These are phyloP conservation scores for Clytia hemisphaerica DNA, from an alignment of 30 jellyfish, hydroid and myxozoan genomes.

Conservation along the genomic window DNA sequence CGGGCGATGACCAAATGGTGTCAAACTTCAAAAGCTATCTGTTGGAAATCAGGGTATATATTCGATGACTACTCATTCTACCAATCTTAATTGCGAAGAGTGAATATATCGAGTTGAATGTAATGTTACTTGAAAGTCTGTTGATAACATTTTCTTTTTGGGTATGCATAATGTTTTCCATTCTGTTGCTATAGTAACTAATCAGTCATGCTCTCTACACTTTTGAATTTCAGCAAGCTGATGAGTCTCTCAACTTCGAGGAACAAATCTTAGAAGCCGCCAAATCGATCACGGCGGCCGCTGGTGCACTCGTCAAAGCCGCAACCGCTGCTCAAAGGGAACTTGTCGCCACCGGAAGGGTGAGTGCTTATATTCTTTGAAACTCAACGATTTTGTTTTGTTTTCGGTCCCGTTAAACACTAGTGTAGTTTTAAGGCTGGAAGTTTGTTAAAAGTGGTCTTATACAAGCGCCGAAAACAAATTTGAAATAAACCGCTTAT, in stretches of 20 bases:
- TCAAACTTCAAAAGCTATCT: not conserved
- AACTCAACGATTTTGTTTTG: too few species aligned
- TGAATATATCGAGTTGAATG: too few species aligned
- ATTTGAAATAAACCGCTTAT: too few species aligned
- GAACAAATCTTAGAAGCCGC: constrained; percentile 99
- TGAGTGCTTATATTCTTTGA: too few species aligned
- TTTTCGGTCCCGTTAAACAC: too few species aligned
- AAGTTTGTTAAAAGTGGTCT: too few species aligned
- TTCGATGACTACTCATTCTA: not conserved
- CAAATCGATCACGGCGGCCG: constrained; percentile 95
- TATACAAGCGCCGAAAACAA: too few species aligned
- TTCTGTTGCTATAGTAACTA: too few species aligned
- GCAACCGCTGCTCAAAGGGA: constrained; percentile 98
- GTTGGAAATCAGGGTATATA: not conserved
- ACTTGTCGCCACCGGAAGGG: constrained; percentile 97
- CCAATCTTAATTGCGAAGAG: too few species aligned
- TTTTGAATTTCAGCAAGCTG: constrained; percentile 60
- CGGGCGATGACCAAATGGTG: not conserved
- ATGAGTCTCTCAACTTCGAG: constrained; percentile 86
- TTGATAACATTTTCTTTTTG: not conserved
- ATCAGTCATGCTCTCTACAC: too few species aligned
- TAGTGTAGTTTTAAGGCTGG: too few species aligned
- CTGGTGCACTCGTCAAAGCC: constrained; percentile 92
- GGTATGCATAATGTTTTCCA: not conserved
- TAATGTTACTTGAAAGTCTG: not conserved